Base-by-base conservation (phyloP, 2,888 invertebrate genomes). In the Ichneumoninae sp. region DNA sequence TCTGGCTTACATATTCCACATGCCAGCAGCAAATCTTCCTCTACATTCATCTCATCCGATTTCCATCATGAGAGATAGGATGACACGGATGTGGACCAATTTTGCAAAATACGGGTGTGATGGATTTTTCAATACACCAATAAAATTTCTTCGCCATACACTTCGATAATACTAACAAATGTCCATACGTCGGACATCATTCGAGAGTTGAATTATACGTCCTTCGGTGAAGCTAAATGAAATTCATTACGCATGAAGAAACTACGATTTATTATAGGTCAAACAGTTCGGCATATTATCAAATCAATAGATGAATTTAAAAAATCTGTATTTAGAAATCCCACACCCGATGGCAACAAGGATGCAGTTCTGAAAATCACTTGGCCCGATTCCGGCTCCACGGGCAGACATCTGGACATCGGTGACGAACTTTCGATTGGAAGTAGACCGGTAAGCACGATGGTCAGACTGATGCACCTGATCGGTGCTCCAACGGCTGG, bases 71-170 rank as follows among this genome's bases (percentile, higher is more conserved):
- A 92, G 94, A 5, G 91, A 94, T 33, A 93, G 94, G 36, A 92
- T 96, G 89, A 93, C 94, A n/a, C 91, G 93, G 26, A 92, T 96
- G 92, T 96, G 96, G 96, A 95, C 95, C 6, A 87, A 87, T 66
- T 86, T 87, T 22, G 87, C 76, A 0, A 87, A 86, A 87, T 86
- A 83, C 44, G 79, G 85, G 87, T 87, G 40, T 76, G 47, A 5
- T 1, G 3, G 26, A 57, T 13, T 13, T 26, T 57, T 26, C 57
- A 22, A 10, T 26, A 8, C 26, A 26, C 13, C 57, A 10, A 57
- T 26, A 10, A 26, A 22, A 22, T 22, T 44, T 44, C 16, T 44
- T 44, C 5, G 0, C 8, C 44, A 44, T 3, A 44, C 44, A 44
- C 13, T 44, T 13, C 13, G 44, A 44, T 44, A 13, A 8, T 13